Evolutionary conservation across 2,797 vertebrate species (phyloP).

Genomic region (Arrhamphus sclerolepis): DNA sequence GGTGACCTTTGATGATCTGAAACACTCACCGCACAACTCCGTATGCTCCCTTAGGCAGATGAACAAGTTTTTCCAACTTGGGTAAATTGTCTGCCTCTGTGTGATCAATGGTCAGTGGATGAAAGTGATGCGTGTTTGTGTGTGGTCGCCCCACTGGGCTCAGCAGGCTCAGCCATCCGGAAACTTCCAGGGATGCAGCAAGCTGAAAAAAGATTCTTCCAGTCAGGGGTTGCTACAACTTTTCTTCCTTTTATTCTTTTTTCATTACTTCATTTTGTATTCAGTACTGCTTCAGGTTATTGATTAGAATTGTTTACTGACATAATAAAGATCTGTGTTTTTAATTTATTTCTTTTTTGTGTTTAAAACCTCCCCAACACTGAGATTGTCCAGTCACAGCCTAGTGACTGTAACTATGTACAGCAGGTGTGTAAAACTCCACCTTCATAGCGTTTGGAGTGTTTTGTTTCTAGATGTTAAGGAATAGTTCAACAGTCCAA

Average conservation of each 20-base stretch:
- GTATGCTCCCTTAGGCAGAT: constrained; percentile 32
- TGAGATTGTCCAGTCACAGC: too few relatives aligned
- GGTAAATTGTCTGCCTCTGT: constrained; percentile 48
- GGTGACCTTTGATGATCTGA: constrained; percentile 23
- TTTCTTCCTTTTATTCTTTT: neutral
- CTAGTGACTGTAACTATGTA: too few relatives aligned
- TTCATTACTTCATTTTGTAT: neutral
- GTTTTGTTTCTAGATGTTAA: too few relatives aligned
- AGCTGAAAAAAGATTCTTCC: constrained; percentile 12
- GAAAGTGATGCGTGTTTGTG: constrained; percentile 11
- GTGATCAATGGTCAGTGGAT: constrained; percentile 55
- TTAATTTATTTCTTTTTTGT: too few relatives aligned
- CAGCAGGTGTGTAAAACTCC: too few relatives aligned
- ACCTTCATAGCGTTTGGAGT: too few relatives aligned
- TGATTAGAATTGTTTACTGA: too few relatives aligned
- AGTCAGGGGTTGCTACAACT: constrained; percentile 14
- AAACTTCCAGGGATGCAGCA: constrained; percentile 7
- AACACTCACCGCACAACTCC: constrained; percentile 19
- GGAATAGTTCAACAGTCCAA: too few relatives aligned
- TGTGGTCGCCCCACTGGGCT: constrained; percentile 12
- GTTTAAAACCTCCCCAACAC: too few relatives aligned
- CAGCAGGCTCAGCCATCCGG: constrained; percentile 32
- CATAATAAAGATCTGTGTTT: too few relatives aligned
- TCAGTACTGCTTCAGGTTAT: too few relatives aligned
- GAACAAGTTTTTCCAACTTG: constrained; percentile 47